Evolutionary conservation across 2,888 invertebrate species (phyloP).

Genomic region (Dolichopus griseipennis): DNA sequence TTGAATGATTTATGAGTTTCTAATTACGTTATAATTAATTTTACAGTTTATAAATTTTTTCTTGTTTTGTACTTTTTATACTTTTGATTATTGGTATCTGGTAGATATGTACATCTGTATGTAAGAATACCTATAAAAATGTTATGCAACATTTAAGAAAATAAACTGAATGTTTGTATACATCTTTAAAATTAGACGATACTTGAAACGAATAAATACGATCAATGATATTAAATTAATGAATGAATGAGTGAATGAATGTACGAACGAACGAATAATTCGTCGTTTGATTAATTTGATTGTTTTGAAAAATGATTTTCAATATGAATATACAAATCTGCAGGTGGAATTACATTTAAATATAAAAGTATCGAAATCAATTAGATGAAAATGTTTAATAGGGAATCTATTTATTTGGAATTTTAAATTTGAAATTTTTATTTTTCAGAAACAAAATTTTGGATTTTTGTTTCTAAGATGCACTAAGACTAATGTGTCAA

Average conservation of each 20-base stretch:
- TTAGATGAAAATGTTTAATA: not conserved
- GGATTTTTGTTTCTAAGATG: no score
- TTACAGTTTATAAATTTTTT: not conserved
- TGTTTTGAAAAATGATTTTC: slow-evolving; percentile 1
- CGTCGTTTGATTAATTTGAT: not conserved
- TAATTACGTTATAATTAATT: slow-evolving; percentile 1
- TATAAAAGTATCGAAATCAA: not conserved
- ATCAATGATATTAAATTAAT: no score
- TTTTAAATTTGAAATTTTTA: no score
- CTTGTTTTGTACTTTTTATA: not conserved
- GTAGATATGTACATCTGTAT: no score
- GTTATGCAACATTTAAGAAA: not conserved
- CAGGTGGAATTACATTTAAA: not conserved
- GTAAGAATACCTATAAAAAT: not conserved
- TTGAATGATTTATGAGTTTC: not conserved
- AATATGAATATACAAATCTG: not conserved
- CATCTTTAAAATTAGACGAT: not conserved
- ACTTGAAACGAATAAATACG: not conserved
- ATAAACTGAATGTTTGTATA: not conserved
- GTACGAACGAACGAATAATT: not conserved
- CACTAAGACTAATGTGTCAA: no score
- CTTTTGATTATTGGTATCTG: not conserved
- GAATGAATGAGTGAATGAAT: not conserved
- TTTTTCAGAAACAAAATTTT: no score
- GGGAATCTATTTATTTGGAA: no score